Evolutionary conservation across 2,888 invertebrate species (phyloP), one percentile per base, ranked within the genome.

Genomic region (Epirrita christyi): DNA sequence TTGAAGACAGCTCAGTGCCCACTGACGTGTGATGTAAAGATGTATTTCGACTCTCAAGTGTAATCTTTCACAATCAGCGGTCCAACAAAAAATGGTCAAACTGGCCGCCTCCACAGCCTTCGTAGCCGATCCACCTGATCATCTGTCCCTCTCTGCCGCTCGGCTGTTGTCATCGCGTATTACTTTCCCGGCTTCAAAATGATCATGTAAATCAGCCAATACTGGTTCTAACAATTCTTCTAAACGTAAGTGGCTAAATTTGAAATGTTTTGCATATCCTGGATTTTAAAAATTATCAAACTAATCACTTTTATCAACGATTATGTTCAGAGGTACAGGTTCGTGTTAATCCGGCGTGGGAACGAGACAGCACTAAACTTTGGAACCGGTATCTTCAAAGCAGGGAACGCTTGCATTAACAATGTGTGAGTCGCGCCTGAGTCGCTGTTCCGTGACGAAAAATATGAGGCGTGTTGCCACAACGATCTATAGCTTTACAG

Each of bases 11-110:
- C 89, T 81, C 89, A 83, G 86, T 89, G 88, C 85, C 88, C 91
- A 92, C 92, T 92, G 91, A 92, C 92, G 92, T 92, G 89, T 92
- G 92, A 91, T 91, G 91, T 89, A 91, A 91, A 92, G 92, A 92
- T 92, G 91, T 92, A 91, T 92, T 92, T 92, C 91, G 91, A 90
- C 88, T 91, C 92, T 91, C 92, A 87, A 90, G 91, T 89, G 91
- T 92, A 92, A 91, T 92, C 91, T 91, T 91, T 92, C 90, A 92
- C 91, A 91, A 91, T 91, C 92, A 90, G 70, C 91, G 87, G 85
- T 81, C 88, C 88, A 90, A 90, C 91, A 92, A 92, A 92, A 92
- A 91, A 91, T 90, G 91, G 89, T 89, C 88, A 91, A 88, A 86
- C 87, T 83, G 80, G 86, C 90, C 90, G 91, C 92, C 92, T 91